Evolutionary conservation across 2,888 invertebrate species (phyloP), one percentile per base, ranked within the genome.

Genomic region (Onthophagus sagittarius): DNA sequence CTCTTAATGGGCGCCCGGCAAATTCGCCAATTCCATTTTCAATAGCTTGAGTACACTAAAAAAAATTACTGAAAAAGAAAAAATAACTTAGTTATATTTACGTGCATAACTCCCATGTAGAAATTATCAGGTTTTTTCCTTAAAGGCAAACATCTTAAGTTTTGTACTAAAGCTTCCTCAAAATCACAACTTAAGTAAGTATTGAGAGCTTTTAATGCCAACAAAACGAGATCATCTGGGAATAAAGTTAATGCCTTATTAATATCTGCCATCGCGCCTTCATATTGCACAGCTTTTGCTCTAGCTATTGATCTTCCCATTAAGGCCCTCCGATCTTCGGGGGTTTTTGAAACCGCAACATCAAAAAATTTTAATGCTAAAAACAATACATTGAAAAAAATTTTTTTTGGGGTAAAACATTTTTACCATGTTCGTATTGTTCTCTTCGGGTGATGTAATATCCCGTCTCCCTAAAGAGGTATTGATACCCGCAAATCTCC

Each of bases 201-300:
- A 71, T 81, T 81, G 1, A 82, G 76, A 11, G 85, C 84, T 77
- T 83, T 83, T 31, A 82, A 80, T 2, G 84, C 84, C 6, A 81
- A 72, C 3, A 81, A 78, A 0, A 79, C 79, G 15, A 85, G 76
- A 76, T 85, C 82, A 7, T 82, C 81, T 0, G 82, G 80, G 67
- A 82, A 80, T 4, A 82, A 15, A 32, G 78, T 76, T 5, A 85
- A 75, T 31, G 90, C 88, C 73, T 84, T 85, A 11, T 84, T 85
- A 5, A 87, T 87, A 77, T 90, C 89, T 64, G 82, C 85, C 73
- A 89, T 81, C 64, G 89, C 89, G 0, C 87, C 88, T 63, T 79
- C 80, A 77, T 89, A 89, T 79, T 88, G 84, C 63, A 88, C 88
- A 13, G 88, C 86, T 81, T 89, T 89, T 0, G 88, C 86, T 31